Conservation (phyloP, 2,113 vertebrate genomes). For the Lophius piscatorius region DNA sequence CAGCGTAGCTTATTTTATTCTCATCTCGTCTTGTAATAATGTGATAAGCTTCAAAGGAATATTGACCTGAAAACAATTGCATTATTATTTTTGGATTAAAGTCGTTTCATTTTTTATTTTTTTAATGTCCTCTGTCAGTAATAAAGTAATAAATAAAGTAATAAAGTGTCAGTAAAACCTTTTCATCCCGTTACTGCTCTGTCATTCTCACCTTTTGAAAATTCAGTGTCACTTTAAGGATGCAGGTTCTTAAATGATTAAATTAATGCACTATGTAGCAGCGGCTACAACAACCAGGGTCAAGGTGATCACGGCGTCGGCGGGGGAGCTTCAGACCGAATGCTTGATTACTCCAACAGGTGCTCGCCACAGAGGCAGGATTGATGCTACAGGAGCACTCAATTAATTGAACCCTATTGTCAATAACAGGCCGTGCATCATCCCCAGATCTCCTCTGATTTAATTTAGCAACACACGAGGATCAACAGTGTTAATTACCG, state of each 20-base stretch:
- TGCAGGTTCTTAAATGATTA: no score
- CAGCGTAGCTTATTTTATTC: no score
- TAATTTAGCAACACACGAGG: constrained; percentile 69
- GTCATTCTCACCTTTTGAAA: not conserved
- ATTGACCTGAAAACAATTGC: not conserved
- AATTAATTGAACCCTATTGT: constrained; percentile 74
- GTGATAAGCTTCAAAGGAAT: not conserved
- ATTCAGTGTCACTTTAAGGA: no score
- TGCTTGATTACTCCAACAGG: constrained; percentile 70
- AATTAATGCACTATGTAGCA: no score
- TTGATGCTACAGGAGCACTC: constrained; percentile 65
- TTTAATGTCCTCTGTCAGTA: no score
- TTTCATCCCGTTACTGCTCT: not conserved
- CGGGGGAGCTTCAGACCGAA: constrained; percentile 38
- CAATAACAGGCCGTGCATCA: constrained; percentile 66
- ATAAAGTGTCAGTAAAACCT: no score
- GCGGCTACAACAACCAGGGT: no score
- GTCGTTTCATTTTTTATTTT: not conserved
- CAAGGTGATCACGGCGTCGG: constrained; percentile 10
- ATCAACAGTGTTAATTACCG: constrained; percentile 75
- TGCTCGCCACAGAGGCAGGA: constrained; percentile 58
- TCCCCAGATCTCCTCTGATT: constrained; percentile 67
- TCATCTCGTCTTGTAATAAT: no score
- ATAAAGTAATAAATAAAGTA: no score
- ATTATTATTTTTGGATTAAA: not conserved